These are phyloP conservation scores for Oenanthe melanoleuca DNA, from an alignment of 2,113 vertebrate species.

Conservation along the genomic window DNA sequence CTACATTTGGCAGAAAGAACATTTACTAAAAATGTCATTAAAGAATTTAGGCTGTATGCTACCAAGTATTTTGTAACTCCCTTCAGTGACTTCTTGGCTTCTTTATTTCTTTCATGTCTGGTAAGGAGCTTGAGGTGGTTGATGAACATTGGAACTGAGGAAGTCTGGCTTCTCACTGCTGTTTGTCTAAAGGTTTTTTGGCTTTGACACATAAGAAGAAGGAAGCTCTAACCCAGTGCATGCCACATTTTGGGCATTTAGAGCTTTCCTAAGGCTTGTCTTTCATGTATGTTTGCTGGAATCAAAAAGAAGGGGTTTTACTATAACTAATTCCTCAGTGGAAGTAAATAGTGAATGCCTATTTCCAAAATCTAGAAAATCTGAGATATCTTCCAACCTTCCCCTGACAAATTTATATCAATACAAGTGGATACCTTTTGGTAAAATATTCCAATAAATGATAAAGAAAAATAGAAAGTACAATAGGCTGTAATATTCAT, in stretches of 20 bases:
- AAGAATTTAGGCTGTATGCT: slow-evolving; percentile 24
- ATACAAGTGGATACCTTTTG: neutral
- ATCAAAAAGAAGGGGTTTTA: neutral
- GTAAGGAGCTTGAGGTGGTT: slow-evolving; percentile 35
- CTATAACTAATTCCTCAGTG: neutral
- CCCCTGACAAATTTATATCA: neutral
- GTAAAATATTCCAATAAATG: neutral
- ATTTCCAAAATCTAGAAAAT: neutral
- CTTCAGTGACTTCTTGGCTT: slow-evolving; percentile 37
- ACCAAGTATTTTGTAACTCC: slow-evolving; percentile 53
- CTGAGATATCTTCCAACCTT: neutral
- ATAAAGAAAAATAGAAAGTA: neutral
- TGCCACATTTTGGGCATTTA: neutral
- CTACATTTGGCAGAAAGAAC: slow-evolving; percentile 33
- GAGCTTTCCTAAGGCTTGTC: neutral
- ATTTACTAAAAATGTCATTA: slow-evolving; percentile 50
- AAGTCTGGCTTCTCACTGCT: slow-evolving; percentile 31
- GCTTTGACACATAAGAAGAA: slow-evolving; percentile 32
- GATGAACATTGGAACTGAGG: slow-evolving; percentile 14
- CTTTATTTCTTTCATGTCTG: slow-evolving; percentile 47
- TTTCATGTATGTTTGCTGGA: neutral
- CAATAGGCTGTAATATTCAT: neutral
- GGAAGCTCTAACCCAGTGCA: neutral
- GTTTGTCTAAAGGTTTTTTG: slow-evolving; percentile 28
- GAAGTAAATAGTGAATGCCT: neutral